These are phyloP conservation scores for Hippotragus niger DNA, from an alignment of 2,113 vertebrate species.

Conservation along the genomic window DNA sequence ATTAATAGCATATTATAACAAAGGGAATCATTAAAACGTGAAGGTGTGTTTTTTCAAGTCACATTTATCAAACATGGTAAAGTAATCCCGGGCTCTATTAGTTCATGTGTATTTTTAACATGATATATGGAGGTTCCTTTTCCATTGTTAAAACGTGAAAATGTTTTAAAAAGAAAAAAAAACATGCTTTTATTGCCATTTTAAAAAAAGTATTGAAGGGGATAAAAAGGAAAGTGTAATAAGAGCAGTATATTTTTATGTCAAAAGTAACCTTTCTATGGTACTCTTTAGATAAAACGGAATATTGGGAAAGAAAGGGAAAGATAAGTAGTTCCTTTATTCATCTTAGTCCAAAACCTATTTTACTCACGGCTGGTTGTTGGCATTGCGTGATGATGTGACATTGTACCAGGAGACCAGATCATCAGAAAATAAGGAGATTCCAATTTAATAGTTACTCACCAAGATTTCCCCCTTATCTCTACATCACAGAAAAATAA, in stretches of 20 bases:
- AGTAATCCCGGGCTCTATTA: conserved; percentile 76
- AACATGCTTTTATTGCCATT: conserved; percentile 57
- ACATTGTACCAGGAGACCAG: conserved; percentile 75
- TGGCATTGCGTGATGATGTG: conserved; percentile 81
- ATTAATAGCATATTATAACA: conserved; percentile 80
- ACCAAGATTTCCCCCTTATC: conserved; percentile 77
- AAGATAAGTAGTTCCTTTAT: conserved; percentile 80
- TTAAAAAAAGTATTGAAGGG: conserved; percentile 74
- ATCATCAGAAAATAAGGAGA: conserved; percentile 80
- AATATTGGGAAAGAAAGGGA: conserved; percentile 73
- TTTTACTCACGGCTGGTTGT: conserved; percentile 80
- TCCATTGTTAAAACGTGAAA: conserved; percentile 72
- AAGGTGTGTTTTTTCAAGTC: conserved; percentile 79
- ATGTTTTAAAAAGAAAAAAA: conserved; percentile 71
- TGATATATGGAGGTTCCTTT: conserved; percentile 76
- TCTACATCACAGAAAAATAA: conserved; percentile 81
- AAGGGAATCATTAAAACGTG: conserved; percentile 82
- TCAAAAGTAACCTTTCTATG: conserved; percentile 80
- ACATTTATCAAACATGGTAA: conserved; percentile 81
- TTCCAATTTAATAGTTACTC: conserved; percentile 83
- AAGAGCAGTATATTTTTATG: conserved; percentile 77
- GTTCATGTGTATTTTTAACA: conserved; percentile 77
- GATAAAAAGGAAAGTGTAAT: conserved; percentile 77
- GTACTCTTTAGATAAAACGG: conserved; percentile 80
- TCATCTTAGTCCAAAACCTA: conserved; percentile 85